Base-by-base conservation (phyloP, 2,888 invertebrate species). In the Calliphora vomitoria region DNA sequence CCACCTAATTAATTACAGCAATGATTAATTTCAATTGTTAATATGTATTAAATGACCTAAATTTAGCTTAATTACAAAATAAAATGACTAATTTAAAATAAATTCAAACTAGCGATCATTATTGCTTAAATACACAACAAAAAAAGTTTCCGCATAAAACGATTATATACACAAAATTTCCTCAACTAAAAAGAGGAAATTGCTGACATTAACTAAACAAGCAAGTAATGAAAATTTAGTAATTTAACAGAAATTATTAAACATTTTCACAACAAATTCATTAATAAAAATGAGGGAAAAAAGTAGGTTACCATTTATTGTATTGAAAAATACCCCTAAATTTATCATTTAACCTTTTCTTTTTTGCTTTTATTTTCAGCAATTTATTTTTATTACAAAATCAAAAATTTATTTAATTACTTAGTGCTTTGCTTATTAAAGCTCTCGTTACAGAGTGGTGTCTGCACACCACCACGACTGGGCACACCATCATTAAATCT, bases 381-480 rank as follows among this genome's bases (percentile, higher is more conserved):
- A 76, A 82, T 86, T 87, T 31, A 82, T 78, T 84, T 85, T 75
- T 66, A 74, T 85, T 72, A 55, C 69, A 69, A 78, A 81, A 47
- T 64, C 55, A 18, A 81, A 68, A 72, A 25, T 31, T 44, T 60
- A 82, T 82, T 87, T 87, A 85, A 87, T 82, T 85, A 79, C 85
- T n/a, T n/a, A n/a, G n/a, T 85, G 69, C 53, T 68, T 82, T 87
- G 85, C 82, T 74, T 69, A 53, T 82, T 87, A 69, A 87, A 82
- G 87, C 74, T 74, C 87, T 84, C 87, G 72, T 87, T 87, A 81
- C 66, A 84, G 84, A 72, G 64, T 25, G 60, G 55, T 87, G 83
- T 64, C 72, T 38, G 47, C 20, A 53, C 13, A 31, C 35, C 25
- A 60, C 62, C 58, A 47, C 47, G 71, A 47, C 53, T 66, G 47